Conservation (phyloP, 2,113 vertebrate genomes). For the Orycteropus afer region DNA sequence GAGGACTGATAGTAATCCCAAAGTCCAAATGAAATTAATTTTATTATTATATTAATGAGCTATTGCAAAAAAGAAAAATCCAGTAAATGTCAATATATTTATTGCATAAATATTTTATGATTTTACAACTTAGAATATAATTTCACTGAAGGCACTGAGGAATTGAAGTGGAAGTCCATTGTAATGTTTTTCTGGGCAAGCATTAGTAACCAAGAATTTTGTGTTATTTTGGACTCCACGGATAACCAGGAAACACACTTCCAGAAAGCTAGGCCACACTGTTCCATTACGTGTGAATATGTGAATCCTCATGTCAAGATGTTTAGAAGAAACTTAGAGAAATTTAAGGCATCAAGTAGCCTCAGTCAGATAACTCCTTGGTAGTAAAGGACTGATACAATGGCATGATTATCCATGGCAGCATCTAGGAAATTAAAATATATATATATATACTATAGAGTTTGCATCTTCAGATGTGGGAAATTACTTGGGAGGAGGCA, state of each 20-base stretch:
- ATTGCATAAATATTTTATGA: slow-evolving; percentile 44
- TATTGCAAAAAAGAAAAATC: not conserved
- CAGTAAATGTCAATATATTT: slow-evolving; percentile 20
- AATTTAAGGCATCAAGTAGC: not conserved
- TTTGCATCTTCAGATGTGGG: not conserved
- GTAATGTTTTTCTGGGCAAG: not conserved
- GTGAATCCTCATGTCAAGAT: not conserved
- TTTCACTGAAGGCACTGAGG: slow-evolving; percentile 8
- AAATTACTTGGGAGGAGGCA: not conserved
- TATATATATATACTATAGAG: not conserved
- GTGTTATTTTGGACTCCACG: not conserved
- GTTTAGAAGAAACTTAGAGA: not conserved
- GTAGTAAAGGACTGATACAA: not conserved
- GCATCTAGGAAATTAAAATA: not conserved
- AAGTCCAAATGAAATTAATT: slow-evolving; percentile 22
- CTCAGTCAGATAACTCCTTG: not conserved
- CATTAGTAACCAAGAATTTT: not conserved
- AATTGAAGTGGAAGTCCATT: slow-evolving; percentile 26
- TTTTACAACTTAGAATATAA: not conserved
- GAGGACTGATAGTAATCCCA: not conserved
- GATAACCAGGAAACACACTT: not conserved
- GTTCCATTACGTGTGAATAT: not conserved
- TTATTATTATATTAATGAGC: not conserved
- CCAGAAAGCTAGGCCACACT: not conserved
- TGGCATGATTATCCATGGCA: not conserved